These are phyloP conservation scores for Brachypteracias leptosomus DNA, from an alignment of 2,113 vertebrate species.

Conservation along the genomic window DNA sequence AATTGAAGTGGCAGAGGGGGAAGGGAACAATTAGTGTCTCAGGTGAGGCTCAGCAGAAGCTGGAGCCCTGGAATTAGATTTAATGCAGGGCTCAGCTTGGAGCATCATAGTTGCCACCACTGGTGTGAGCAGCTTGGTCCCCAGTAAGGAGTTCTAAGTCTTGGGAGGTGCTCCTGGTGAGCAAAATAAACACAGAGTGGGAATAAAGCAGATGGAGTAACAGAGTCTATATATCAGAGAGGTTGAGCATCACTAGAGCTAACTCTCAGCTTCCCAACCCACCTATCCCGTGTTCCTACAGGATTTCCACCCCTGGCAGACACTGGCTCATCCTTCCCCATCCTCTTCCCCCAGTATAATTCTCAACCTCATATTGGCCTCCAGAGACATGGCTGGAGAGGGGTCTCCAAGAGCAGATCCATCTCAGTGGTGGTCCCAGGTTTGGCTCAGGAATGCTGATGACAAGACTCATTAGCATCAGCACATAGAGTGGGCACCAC, in stretches of 20 bases:
- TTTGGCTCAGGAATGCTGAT: not conserved
- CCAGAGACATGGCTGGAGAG: not conserved
- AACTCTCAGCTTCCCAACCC: not conserved
- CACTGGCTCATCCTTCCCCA: not conserved
- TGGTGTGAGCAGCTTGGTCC: not conserved
- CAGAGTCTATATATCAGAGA: not conserved
- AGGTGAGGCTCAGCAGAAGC: not conserved
- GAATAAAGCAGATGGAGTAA: not conserved
- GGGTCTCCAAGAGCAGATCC: not conserved
- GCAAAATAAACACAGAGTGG: not conserved
- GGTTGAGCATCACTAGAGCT: not conserved
- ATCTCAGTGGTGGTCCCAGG: no score
- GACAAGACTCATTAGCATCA: no score
- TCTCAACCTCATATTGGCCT: fast-evolving
- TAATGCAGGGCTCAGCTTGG: not conserved
- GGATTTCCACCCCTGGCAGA: not conserved
- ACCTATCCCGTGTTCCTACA: fast-evolving
- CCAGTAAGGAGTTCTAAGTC: not conserved
- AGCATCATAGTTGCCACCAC: not conserved
- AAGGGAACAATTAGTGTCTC: not conserved
- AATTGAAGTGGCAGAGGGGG: not conserved
- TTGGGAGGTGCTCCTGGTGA: not conserved
- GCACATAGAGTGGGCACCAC: not conserved
- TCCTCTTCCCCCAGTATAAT: not conserved
- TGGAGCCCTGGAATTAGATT: not conserved